Conservation (phyloP, 1,140 invertebrate species). For the Elysia chlorotica region DNA sequence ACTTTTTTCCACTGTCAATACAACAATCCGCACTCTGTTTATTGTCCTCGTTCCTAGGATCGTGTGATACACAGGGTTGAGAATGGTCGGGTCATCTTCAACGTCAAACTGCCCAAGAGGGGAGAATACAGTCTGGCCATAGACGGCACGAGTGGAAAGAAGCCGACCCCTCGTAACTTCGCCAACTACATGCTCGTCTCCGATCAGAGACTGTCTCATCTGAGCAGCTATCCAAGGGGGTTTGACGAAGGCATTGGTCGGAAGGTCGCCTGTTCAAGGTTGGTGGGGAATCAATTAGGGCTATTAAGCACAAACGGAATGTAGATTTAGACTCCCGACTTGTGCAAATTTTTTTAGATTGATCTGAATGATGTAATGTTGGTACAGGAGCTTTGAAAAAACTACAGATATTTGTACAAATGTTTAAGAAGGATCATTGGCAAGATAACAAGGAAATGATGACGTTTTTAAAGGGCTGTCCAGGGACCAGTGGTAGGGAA, state of each 20-base stretch:
- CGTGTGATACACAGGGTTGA: constrained; percentile 43
- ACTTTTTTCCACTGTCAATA: not conserved
- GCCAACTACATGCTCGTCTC: constrained; percentile 48
- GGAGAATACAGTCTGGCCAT: constrained; percentile 46
- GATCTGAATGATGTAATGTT: no score
- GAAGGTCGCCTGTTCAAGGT: constrained; percentile 27
- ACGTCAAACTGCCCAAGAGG: constrained; percentile 38
- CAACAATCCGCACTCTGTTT: not conserved
- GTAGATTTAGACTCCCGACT: no score
- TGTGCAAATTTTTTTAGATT: no score
- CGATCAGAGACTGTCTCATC: constrained; percentile 33
- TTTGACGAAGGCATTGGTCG: constrained; percentile 36
- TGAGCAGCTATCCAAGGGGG: constrained; percentile 37
- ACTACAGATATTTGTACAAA: no score
- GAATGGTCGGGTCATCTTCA: constrained; percentile 45
- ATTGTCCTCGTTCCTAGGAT: constrained; percentile 18
- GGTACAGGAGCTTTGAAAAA: no score
- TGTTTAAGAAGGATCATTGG: no score
- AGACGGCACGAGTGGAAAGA: constrained; percentile 29
- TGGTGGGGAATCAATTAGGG: constrained; percentile 32
- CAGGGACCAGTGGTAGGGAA: no score
- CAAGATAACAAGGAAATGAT: no score
- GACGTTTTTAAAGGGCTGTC: no score
- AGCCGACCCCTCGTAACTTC: constrained; percentile 27
- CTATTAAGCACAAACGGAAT: no score